These are phyloP conservation scores for Bambusicola thoracicus DNA, from an alignment of 2,113 vertebrate genomes.

Conservation along the genomic window DNA sequence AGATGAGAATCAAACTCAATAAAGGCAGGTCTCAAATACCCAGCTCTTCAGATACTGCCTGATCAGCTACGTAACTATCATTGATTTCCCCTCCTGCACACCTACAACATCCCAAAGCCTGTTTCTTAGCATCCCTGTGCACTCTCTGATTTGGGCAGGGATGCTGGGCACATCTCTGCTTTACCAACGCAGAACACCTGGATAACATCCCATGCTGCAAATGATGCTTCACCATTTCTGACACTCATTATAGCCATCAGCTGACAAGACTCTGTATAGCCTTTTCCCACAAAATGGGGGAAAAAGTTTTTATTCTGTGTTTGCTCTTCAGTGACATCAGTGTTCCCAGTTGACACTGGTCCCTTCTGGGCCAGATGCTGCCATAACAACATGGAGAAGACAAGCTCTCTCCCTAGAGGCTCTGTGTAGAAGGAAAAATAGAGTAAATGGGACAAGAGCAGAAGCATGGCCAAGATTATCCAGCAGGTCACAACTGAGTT, in stretches of 20 bases:
- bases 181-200: neutral
- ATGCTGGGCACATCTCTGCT: neutral
- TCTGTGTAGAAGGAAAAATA: neutral
- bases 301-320: neutral
- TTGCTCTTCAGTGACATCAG: neutral
- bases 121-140: neutral
- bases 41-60: neutral
- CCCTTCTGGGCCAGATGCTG: neutral
- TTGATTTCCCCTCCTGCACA: neutral
- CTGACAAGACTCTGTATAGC: neutral
- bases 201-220: rapidly evolving
- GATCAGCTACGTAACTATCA: neutral
- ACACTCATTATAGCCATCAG: rapidly evolving
- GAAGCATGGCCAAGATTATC: rapidly evolving
- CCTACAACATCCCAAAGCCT: rapidly evolving
- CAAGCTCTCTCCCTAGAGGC: neutral
- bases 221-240: neutral
- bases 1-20: neutral
- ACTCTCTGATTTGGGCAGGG: rapidly evolving
- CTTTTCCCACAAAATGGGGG: neutral
- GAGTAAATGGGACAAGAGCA: neutral
- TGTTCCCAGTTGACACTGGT: neutral
- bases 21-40: neutral
- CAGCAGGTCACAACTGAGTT: neutral
- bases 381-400: neutral